A percentile compares a stretch with the other conserved stretches of the same genome.
Evolutionary conservation across 2,888 invertebrate species (phyloP).

Genomic region (Drosophila barbarae): DNA sequence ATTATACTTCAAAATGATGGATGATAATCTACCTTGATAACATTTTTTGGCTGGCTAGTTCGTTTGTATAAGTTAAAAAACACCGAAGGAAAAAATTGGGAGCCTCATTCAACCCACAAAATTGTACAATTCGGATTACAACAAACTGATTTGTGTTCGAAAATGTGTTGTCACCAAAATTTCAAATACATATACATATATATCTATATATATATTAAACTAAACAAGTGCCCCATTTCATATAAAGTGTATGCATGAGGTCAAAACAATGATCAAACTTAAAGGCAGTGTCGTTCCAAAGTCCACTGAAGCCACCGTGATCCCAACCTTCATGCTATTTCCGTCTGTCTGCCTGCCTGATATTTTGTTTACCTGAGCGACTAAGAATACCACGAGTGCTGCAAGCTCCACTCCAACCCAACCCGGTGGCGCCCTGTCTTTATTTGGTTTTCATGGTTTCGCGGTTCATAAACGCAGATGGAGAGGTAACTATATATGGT

Average conservation of each 20-base stretch:
- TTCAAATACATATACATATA: conserved; percentile 4
- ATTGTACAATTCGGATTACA: conserved; percentile 5
- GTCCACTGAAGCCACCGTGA: neutral
- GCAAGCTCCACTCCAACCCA: neutral
- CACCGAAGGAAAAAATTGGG: neutral
- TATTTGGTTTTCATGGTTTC: neutral
- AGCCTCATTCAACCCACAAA: neutral
- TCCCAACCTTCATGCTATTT: neutral
- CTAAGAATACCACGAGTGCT: neutral
- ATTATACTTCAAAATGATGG: neutral
- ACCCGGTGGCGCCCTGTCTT: neutral
- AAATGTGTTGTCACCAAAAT: conserved; percentile 3
- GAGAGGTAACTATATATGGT: neutral
- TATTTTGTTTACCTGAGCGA: neutral
- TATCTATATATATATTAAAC: neutral
- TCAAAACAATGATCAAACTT: neutral
- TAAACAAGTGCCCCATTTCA: too few relatives aligned
- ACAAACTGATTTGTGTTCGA: neutral
- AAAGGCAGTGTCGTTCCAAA: neutral
- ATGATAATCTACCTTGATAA: conserved; percentile 2
- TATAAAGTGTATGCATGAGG: too few relatives aligned
- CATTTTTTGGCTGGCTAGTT: conserved; percentile 10
- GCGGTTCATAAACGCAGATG: conserved; percentile 1
- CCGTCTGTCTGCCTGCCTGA: neutral
- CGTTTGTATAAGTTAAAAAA: neutral